phyloP scores from a whole-genome alignment of 1,140 invertebrate genomes.

The Goniozus legneri region DNA sequence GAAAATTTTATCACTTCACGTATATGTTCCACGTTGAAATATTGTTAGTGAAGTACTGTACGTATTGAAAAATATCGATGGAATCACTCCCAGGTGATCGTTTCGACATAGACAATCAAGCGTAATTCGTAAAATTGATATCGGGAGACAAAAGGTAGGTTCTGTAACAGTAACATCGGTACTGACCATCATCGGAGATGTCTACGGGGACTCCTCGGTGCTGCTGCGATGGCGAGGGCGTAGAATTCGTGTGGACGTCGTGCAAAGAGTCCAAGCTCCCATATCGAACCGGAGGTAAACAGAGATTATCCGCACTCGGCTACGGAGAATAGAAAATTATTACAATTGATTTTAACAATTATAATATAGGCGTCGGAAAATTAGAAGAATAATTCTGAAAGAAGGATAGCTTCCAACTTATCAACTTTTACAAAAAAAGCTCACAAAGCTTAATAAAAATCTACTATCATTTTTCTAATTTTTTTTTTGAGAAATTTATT shows the following conservation, averaged over 20 bases:
- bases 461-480: not conserved
- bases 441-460: too few relatives aligned
- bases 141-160: not conserved
- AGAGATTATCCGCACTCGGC: slow-evolving; percentile 28
- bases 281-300: slow-evolving; percentile 34
- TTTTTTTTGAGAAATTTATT: too few relatives aligned
- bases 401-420: too few relatives aligned
- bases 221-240: slow-evolving; percentile 40
- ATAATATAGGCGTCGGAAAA: not conserved
- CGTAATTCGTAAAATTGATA: not conserved
- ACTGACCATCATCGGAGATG: slow-evolving; percentile 59
- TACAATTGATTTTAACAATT: not conserved
- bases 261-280: slow-evolving; percentile 67
- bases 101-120: not conserved
- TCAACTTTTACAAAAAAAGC: too few relatives aligned
- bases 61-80: not conserved
- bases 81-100: too few relatives aligned
- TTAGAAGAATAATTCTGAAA: slow-evolving; percentile 1
- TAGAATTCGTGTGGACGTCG: slow-evolving; percentile 50
- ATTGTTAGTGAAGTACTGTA: not conserved
- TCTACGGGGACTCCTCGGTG: slow-evolving; percentile 43
- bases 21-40: not conserved
- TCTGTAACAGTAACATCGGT: not conserved
- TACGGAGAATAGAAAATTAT: slow-evolving; percentile 7
- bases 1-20: too few relatives aligned